Conservation (phyloP, 2,113 vertebrate genomes). For the Zosterops borbonicus region DNA sequence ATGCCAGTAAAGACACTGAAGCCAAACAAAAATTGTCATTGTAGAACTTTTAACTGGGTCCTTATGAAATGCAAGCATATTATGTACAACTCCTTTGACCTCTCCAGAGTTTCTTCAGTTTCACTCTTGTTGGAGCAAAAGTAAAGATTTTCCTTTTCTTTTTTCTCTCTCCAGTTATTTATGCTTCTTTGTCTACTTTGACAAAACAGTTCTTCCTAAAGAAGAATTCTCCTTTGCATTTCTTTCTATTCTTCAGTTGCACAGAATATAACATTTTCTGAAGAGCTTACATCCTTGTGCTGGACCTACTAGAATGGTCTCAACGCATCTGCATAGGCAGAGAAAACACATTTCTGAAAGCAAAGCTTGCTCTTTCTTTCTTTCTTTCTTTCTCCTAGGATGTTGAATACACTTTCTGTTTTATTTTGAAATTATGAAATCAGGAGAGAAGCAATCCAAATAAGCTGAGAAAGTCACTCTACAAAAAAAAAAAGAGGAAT, state of each 20-base stretch:
- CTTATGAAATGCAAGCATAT: neutral
- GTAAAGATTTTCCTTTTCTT: neutral
- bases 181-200: neutral
- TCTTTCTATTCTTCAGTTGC: neutral
- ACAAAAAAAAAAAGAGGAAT: neutral
- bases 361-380: neutral
- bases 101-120: neutral
- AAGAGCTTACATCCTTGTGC: neutral
- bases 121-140: neutral
- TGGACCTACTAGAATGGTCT: neutral
- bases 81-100: neutral
- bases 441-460: neutral
- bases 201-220: neutral
- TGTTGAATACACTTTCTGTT: neutral
- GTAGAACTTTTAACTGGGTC: neutral
- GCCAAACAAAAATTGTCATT: neutral
- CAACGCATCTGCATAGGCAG: neutral
- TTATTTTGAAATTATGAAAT: neutral
- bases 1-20: neutral
- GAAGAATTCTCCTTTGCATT: neutral
- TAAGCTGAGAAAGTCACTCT: neutral
- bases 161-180: neutral
- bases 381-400: neutral
- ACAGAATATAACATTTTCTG: neutral
- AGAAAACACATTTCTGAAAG: neutral